These are phyloP conservation scores for Xylocopa sonorina DNA, from an alignment of 1,140 invertebrate species.

Conservation along the genomic window DNA sequence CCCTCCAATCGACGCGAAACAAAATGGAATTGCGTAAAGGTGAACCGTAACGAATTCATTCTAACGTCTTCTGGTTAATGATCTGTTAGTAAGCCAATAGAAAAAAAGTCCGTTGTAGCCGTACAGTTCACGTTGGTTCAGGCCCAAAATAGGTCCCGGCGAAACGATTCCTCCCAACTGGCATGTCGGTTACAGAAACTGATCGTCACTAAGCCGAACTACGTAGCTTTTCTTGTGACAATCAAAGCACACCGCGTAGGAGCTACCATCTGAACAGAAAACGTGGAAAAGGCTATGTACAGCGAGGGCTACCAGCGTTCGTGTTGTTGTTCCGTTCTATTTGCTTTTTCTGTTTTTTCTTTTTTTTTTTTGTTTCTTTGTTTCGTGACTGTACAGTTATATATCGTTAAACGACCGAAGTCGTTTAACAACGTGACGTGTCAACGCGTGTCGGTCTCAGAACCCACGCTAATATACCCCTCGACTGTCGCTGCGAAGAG, in stretches of 20 bases:
- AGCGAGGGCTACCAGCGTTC: slow-evolving; percentile 69
- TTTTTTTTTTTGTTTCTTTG: too few species aligned
- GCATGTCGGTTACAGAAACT: slow-evolving; percentile 73
- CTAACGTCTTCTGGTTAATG: slow-evolving; percentile 57
- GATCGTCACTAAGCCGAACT: slow-evolving; percentile 80
- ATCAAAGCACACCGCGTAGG: slow-evolving; percentile 79
- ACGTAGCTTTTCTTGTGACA: slow-evolving; percentile 80
- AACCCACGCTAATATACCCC: slow-evolving; percentile 36
- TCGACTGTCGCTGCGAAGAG: too few species aligned
- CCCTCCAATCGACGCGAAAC: neutral
- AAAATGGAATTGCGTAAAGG: slow-evolving; percentile 65
- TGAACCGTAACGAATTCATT: slow-evolving; percentile 42
- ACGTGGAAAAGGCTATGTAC: slow-evolving; percentile 77
- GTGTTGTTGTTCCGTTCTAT: slow-evolving; percentile 45
- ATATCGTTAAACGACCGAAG: slow-evolving; percentile 30
- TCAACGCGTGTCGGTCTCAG: neutral
- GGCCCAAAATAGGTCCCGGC: slow-evolving; percentile 56
- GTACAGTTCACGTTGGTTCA: slow-evolving; percentile 60
- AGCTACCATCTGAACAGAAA: slow-evolving; percentile 79
- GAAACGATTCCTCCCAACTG: slow-evolving; percentile 67
- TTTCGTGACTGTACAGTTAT: slow-evolving; percentile 34
- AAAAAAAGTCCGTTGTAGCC: slow-evolving; percentile 61
- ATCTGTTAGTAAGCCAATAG: slow-evolving; percentile 65
- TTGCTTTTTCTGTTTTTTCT: too few species aligned
- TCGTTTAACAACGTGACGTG: slow-evolving; percentile 21